These are phyloP conservation scores for Turnix velox DNA, from an alignment of 2,113 vertebrate species.

Conservation along the genomic window DNA sequence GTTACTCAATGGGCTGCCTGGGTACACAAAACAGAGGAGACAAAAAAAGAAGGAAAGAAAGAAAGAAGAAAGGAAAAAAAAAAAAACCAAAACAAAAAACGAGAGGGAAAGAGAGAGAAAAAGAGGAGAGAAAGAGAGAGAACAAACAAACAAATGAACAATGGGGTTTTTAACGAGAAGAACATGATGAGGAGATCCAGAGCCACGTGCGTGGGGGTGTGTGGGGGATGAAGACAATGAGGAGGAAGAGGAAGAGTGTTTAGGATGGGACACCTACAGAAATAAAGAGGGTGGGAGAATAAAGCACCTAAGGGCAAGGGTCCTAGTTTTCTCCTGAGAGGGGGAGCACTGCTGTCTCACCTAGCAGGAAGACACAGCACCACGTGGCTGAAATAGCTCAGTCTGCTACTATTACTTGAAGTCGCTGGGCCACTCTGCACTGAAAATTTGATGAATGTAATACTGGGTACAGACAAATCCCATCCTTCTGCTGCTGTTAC, in stretches of 20 bases:
- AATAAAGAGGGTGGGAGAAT: constrained; percentile 41
- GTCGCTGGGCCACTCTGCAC: background rate
- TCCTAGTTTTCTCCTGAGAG: background rate
- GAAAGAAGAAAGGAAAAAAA: constrained; percentile 9
- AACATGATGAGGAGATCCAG: constrained; percentile 69
- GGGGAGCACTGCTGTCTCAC: background rate
- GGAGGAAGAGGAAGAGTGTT: constrained; percentile 66
- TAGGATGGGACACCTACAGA: constrained; percentile 48
- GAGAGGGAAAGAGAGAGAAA: constrained; percentile 66
- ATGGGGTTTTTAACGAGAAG: constrained; percentile 76
- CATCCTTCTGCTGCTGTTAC: background rate
- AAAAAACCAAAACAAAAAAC: background rate
- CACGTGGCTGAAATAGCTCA: background rate
- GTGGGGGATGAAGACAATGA: constrained; percentile 61
- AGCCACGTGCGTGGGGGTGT: constrained; percentile 61
- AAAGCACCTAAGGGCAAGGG: background rate
- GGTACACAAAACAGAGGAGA: constrained; percentile 83
- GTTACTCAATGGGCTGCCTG: constrained; percentile 97
- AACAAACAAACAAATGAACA: constrained; percentile 89
- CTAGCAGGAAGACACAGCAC: background rate
- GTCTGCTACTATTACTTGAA: background rate
- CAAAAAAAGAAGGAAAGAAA: constrained; percentile 66
- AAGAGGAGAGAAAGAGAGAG: constrained; percentile 77
- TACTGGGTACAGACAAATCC: background rate
- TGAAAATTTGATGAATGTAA: background rate